Conservation (phyloP, 2,888 invertebrate species). For the Blera fallax region DNA sequence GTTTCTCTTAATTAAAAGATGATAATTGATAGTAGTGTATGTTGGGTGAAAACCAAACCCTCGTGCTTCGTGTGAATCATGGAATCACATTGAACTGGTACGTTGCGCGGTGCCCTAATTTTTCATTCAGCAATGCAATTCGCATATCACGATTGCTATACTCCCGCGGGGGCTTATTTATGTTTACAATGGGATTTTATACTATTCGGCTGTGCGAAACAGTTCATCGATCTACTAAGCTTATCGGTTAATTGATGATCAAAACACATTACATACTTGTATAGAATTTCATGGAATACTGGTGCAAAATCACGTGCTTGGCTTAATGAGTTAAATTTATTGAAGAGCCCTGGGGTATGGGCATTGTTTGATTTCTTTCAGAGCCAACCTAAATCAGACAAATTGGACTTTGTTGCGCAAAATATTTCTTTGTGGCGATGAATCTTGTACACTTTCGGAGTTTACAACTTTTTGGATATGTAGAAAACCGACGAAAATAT, state of each 20-base stretch:
- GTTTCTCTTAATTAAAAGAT: conserved; percentile 11
- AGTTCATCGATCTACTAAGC: conserved; percentile 63
- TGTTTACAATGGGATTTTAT: conserved; percentile 3
- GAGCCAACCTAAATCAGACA: conserved; percentile 7
- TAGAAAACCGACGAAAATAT: not conserved
- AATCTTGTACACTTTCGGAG: not conserved
- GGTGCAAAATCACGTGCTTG: conserved; percentile 56
- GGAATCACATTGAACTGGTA: not conserved
- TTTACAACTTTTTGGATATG: not conserved
- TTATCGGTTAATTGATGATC: conserved; percentile 50
- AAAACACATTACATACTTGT: conserved; percentile 7
- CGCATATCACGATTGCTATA: not conserved
- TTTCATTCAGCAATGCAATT: not conserved
- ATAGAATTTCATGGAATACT: not conserved
- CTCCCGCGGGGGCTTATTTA: conserved; percentile 3
- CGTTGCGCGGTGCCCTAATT: not conserved
- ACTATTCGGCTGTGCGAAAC: not conserved
- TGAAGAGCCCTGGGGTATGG: conserved; percentile 5
- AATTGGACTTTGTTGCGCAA: not conserved
- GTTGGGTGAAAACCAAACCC: not conserved
- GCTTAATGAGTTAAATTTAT: not conserved
- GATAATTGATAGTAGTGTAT: conserved; percentile 8
- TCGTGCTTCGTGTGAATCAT: conserved; percentile 25
- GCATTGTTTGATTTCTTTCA: conserved; percentile 4
- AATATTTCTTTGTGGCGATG: not conserved